phyloP scores from a whole-genome alignment of 2,888 invertebrate genomes.

The Oeneis ivallda region DNA sequence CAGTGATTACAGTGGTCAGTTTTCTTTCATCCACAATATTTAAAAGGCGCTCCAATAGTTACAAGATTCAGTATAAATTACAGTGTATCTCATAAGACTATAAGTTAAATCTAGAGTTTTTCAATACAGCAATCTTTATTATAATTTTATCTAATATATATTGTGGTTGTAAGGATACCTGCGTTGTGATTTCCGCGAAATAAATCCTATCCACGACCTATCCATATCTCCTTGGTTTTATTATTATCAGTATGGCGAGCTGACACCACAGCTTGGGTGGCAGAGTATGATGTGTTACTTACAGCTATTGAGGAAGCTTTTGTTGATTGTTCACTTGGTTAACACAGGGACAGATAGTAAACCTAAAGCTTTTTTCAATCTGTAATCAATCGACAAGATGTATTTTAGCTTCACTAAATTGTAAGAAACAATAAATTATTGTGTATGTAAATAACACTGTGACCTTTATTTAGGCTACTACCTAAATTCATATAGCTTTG shows the following conservation, averaged over 20 bases:
- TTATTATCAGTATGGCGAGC: constrained; percentile 42
- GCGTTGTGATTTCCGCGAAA: constrained; percentile 79
- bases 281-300: constrained; percentile 67
- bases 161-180: constrained; percentile 86
- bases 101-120: constrained; percentile 82
- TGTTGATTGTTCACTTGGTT: constrained; percentile 70
- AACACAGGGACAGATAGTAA: constrained; percentile 72
- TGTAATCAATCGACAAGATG: constrained; percentile 79
- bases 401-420: constrained; percentile 82
- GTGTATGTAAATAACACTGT: constrained; percentile 79
- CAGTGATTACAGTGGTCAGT: constrained; percentile 71
- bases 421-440: constrained; percentile 82
- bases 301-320: constrained; percentile 70
- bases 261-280: constrained; percentile 59
- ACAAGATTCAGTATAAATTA: constrained; percentile 78
- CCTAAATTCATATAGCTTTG: constrained; percentile 49
- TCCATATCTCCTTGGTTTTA: constrained; percentile 61
- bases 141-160: constrained; percentile 85
- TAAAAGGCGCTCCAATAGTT: constrained; percentile 72
- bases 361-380: constrained; percentile 77
- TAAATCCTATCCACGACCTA: constrained; percentile 63
- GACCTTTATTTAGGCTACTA: constrained; percentile 77
- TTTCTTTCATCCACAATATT: constrained; percentile 83
- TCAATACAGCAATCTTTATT: constrained; percentile 83
- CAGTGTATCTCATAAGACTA: constrained; percentile 81